Percentiles rank a stretch among this genome's conserved stretches.
These are phyloP conservation scores for Molorchus minor DNA, from an alignment of 2,888 invertebrate species.

Conservation along the genomic window DNA sequence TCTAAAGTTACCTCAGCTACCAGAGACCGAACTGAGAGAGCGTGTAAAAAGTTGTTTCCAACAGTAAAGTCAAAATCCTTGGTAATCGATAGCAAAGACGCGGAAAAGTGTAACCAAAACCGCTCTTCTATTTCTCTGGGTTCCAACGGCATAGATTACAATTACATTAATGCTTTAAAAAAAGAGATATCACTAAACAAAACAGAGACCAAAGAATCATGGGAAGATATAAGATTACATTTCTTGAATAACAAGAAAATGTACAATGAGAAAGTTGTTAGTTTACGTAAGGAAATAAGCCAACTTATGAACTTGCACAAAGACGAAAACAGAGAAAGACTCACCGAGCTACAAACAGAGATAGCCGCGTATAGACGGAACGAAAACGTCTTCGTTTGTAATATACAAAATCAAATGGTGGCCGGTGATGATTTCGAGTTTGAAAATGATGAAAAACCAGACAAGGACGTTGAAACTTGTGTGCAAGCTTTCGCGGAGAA, in stretches of 20 bases:
- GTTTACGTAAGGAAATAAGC: constrained; percentile 26
- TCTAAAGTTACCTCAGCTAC: no score
- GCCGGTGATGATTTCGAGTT: neutral
- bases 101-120: neutral
- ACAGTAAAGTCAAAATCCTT: constrained; percentile 20
- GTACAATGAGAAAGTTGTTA: constrained; percentile 17
- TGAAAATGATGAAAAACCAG: neutral
- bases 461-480: neutral
- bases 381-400: constrained; percentile 21
- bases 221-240: neutral
- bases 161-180: constrained; percentile 12
- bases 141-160: constrained; percentile 4
- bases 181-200: constrained; percentile 26
- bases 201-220: constrained; percentile 1
- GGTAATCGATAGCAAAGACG: constrained; percentile 1
- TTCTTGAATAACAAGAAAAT: neutral
- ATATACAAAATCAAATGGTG: constrained; percentile 13
- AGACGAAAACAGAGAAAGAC: constrained; percentile 12
- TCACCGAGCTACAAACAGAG: constrained; percentile 28
- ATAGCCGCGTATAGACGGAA: constrained; percentile 22
- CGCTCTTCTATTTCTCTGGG: neutral
- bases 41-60: neutral
- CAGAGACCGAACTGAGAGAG: no score
- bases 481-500: neutral
- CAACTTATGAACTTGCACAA: constrained; percentile 19